Conservation (phyloP, 2,888 invertebrate genomes). For the Diogma glabrata region DNA sequence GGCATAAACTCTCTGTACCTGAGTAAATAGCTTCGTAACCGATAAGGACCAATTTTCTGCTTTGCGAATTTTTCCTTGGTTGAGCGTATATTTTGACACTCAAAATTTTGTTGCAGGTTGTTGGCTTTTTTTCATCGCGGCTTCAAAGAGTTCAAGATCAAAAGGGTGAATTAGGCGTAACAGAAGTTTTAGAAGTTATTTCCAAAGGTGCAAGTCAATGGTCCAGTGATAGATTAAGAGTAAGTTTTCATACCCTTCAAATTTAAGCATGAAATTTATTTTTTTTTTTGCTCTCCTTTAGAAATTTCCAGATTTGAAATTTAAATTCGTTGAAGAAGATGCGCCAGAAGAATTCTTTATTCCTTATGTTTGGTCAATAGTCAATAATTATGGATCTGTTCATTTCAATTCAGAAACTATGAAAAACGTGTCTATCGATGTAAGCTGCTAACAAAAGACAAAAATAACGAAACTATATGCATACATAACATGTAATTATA, state of each 20-base stretch:
- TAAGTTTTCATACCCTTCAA: constrained; percentile 31
- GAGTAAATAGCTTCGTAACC: no score
- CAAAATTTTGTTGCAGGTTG: no score
- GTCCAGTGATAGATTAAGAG: constrained; percentile 87
- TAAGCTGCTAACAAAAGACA: constrained; percentile 30
- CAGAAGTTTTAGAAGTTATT: constrained; percentile 77
- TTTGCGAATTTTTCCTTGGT: no score
- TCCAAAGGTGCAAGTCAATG: constrained; percentile 86
- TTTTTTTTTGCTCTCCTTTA: constrained; percentile 36
- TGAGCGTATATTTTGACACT: no score
- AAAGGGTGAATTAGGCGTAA: constrained; percentile 65
- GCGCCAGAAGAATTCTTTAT: constrained; percentile 98
- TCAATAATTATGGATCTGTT: constrained; percentile 47
- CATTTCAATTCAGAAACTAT: constrained; percentile 37
- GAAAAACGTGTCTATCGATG: constrained; percentile 32
- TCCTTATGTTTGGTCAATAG: constrained; percentile 95
- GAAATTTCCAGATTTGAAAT: constrained; percentile 98
- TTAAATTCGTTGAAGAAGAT: constrained; percentile 98
- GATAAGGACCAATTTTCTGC: no score
- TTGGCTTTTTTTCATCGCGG: constrained; percentile 50
- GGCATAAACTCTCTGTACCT: no score
- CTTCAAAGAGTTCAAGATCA: constrained; percentile 50
- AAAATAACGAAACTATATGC: no score
- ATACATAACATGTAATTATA: no score
- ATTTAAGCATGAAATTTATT: background rate